Base-by-base conservation (phyloP, 2,113 vertebrate genomes). In the Platichthys flesus region DNA sequence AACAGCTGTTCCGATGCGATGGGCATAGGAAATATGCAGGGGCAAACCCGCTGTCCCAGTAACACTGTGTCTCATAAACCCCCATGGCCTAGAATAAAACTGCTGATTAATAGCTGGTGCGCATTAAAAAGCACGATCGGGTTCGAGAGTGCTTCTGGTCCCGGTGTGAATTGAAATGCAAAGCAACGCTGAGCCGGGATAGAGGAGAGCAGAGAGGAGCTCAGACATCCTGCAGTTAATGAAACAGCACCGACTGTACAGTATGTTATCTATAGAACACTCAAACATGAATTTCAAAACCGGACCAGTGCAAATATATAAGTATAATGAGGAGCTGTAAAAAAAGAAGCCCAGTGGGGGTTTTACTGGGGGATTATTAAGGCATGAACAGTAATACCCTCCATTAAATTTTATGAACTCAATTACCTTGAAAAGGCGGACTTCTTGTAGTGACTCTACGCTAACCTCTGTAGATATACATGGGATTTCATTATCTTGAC, bases 51-150 rank as follows among this genome's bases (percentile, higher is more conserved):
- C 68, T 72, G 73, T 84, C 83, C 81, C 24, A 77, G 84, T 86
- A 85, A 91, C 75, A 71, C 81, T 63, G 82, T 69, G 83, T 84
- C 84, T 75, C 83, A 71, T 91, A 91, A 92, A 92, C 88, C 81
- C 81, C 81, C 52, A 74, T 55, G 80, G 78, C 82, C 79, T 52
- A 54, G 72, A 75, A 81, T 89, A 85, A 90, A 91, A 92, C 52
- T 78, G 82, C 90, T 90, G 88, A 93, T 91, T 93, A 91, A 94
- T 92, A 77, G 88, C 86, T 88, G 76, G 76, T 80, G 86, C 76
- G 67, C 87, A 90, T 93, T 90, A 65, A 90, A 93, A 93, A 77
- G 81, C 79, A 78, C 74, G 83, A 80, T 78, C 67, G 24, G 77
- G 85, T 81, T 85, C 76, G 82, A 85, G 78, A 72, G 91, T 56